Evolutionary conservation across 23 tunicate genomes (phyloP).

Genomic region (Clavelina lepadiformis): DNA sequence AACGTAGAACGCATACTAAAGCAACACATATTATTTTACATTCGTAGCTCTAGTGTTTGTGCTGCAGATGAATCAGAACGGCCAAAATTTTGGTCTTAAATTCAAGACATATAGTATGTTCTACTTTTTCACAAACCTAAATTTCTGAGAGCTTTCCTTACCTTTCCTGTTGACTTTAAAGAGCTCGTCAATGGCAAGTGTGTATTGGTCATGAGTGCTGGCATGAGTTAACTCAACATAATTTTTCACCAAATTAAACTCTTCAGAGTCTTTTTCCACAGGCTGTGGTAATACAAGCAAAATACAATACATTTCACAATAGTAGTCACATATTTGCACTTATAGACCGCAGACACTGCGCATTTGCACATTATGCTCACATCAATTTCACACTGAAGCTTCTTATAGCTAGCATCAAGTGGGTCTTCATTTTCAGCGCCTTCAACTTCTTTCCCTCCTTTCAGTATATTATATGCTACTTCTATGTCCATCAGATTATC

Average conservation of each 20-base stretch:
- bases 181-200: slow-evolving; percentile 57
- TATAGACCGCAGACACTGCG: too few species aligned
- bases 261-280: slow-evolving; percentile 46
- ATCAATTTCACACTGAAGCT: slow-evolving; percentile 64
- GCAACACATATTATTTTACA: too few species aligned
- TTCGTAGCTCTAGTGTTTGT: too few species aligned
- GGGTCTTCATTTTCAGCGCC: slow-evolving; percentile 34
- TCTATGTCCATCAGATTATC: slow-evolving; percentile 92
- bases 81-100: too few species aligned
- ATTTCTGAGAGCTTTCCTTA: slow-evolving; percentile 1
- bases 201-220: slow-evolving; percentile 68
- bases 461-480: slow-evolving; percentile 76
- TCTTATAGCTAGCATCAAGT: slow-evolving; percentile 73
- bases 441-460: slow-evolving; percentile 11
- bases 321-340: not conserved
- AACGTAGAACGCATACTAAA: too few species aligned
- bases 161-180: slow-evolving; percentile 80
- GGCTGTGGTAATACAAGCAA: slow-evolving; percentile 20
- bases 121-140: not conserved
- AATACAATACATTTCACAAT: not conserved
- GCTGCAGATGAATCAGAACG: too few species aligned
- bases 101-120: too few species aligned
- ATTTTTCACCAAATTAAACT: slow-evolving; percentile 60
- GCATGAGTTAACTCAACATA: slow-evolving; percentile 87
- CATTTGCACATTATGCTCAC: slow-evolving; percentile 18